Conservation (phyloP, 2,888 invertebrate genomes). For the Lapara coniferarum region DNA sequence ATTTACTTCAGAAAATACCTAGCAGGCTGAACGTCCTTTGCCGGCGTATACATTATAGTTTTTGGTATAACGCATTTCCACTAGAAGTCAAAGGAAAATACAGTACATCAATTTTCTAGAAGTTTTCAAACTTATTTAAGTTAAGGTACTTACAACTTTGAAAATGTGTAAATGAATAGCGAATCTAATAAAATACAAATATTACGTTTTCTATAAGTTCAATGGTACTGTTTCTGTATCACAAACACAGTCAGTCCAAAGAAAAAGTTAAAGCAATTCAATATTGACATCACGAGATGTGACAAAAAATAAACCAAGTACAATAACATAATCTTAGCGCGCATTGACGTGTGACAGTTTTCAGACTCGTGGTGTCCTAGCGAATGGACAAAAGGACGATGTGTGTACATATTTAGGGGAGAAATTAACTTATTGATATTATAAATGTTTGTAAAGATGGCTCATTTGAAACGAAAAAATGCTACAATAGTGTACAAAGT, state of each 20-base stretch:
- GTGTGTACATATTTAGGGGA: constrained; percentile 16
- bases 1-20: no score
- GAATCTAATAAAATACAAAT: background rate
- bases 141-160: no score
- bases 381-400: constrained; percentile 26
- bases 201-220: background rate
- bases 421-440: background rate
- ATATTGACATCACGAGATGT: constrained; percentile 29
- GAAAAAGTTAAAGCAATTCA: constrained; percentile 3
- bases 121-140: no score
- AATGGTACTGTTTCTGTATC: background rate
- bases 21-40: no score
- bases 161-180: no score
- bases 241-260: background rate
- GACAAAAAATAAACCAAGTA: constrained; percentile 21
- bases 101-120: no score
- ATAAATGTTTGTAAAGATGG: no score
- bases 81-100: no score
- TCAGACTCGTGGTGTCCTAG: constrained; percentile 16
- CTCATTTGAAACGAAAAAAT: no score
- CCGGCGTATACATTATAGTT: no score
- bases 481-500: no score
- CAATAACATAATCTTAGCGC: constrained; percentile 24
- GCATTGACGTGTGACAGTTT: constrained; percentile 30
- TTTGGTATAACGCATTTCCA: no score